phyloP scores from a whole-genome alignment of 2,888 invertebrate species.

The Portevinia maculata region DNA sequence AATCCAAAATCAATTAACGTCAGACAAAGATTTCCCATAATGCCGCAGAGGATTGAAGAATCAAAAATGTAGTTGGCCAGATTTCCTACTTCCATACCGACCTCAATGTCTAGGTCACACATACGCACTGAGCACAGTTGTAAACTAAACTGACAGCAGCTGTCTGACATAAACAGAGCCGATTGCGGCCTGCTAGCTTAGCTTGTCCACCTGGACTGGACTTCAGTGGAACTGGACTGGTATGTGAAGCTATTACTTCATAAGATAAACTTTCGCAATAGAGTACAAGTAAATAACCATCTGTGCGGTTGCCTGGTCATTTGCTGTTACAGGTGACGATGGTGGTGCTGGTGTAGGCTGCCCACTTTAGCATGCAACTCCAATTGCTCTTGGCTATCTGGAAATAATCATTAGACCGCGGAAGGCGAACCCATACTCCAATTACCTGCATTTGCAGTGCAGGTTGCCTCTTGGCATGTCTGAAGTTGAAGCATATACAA shows the following conservation, averaged over 20 bases:
- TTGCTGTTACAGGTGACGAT: slow-evolving; percentile 14
- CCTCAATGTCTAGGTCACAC: slow-evolving; percentile 65
- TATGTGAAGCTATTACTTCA: slow-evolving; percentile 56
- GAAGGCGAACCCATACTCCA: slow-evolving; percentile 65
- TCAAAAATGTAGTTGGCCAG: not conserved
- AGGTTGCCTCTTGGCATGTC: slow-evolving; percentile 21
- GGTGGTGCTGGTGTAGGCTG: slow-evolving; percentile 3
- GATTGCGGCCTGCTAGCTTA: slow-evolving; percentile 24
- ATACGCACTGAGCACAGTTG: slow-evolving; percentile 38
- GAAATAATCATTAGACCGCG: slow-evolving; percentile 50
- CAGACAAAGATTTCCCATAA: not conserved
- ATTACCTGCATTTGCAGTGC: slow-evolving; percentile 61
- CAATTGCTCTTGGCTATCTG: slow-evolving; percentile 27
- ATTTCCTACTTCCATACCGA: not conserved
- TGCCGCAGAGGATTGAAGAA: slow-evolving; percentile 19
- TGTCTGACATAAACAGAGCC: slow-evolving; percentile 3
- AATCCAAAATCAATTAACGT: slow-evolving; percentile 43
- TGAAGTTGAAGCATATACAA: slow-evolving; percentile 32
- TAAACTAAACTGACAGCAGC: not conserved
- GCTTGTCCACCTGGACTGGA: slow-evolving; percentile 24
- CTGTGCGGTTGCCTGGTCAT: slow-evolving; percentile 36
- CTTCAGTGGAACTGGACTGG: not conserved
- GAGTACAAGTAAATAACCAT: slow-evolving; percentile 36
- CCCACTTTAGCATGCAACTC: slow-evolving; percentile 2
- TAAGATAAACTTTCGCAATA: slow-evolving; percentile 61